phyloP scores from a whole-genome alignment of 1,140 invertebrate genomes.

The Sitobion miscanthi region DNA sequence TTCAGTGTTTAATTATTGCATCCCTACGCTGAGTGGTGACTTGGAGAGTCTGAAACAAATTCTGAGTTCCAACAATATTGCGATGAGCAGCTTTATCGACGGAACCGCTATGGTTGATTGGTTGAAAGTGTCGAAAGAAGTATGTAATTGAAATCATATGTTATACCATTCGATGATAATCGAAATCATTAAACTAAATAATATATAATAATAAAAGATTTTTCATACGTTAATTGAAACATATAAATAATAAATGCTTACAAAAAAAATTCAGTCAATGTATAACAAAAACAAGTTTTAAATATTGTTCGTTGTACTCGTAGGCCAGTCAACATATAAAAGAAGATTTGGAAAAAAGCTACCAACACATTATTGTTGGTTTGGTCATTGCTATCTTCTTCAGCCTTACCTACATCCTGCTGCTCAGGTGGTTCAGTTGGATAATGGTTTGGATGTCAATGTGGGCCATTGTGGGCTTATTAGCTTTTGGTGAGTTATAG shows the following conservation, averaged over 20 bases:
- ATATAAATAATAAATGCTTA: background rate
- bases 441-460: slow-evolving; percentile 88
- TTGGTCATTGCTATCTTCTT: slow-evolving; percentile 73
- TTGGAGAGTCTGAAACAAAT: slow-evolving; percentile 15
- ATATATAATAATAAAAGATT: background rate
- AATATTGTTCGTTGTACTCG: background rate
- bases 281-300: background rate
- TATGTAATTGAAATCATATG: background rate
- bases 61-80: slow-evolving; percentile 34
- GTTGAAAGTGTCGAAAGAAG: slow-evolving; percentile 36
- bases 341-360: slow-evolving; percentile 75
- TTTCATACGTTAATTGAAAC: background rate
- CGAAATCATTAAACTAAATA: background rate
- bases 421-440: slow-evolving; percentile 86
- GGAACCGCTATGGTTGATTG: slow-evolving; percentile 30
- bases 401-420: slow-evolving; percentile 84
- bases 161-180: too few relatives aligned
- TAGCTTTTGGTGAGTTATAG: slow-evolving; percentile 71
- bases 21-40: slow-evolving; percentile 53
- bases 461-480: slow-evolving; percentile 71
- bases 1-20: slow-evolving; percentile 58
- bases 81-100: slow-evolving; percentile 15
- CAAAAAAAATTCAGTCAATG: background rate
- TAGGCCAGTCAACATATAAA: slow-evolving; percentile 72
- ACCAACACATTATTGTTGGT: slow-evolving; percentile 73